These are phyloP conservation scores for Umimayanthus kanabou DNA, from an alignment of 92 coral and sea anemone species.

Conservation along the genomic window DNA sequence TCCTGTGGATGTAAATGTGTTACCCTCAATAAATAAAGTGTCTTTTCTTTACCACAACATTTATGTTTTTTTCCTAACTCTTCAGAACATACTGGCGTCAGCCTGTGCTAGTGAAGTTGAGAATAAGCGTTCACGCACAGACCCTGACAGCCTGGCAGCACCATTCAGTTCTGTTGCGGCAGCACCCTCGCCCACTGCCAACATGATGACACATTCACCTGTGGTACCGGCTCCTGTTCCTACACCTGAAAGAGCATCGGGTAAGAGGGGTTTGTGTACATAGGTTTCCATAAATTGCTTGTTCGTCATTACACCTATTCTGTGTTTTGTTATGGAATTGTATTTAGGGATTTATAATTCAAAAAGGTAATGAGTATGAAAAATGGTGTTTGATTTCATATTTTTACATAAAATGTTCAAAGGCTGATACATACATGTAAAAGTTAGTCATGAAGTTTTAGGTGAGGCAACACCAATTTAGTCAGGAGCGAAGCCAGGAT, in stretches of 20 bases:
- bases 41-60: background rate
- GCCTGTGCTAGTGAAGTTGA: conserved; percentile 99
- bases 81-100: conserved; percentile 93
- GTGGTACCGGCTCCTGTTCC: conserved; percentile 59
- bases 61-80: background rate
- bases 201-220: conserved; percentile 64
- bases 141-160: conserved; percentile 53
- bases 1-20: no score
- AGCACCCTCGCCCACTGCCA: conserved; percentile 54
- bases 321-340: no score
- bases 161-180: conserved; percentile 12
- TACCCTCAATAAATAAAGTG: no score
- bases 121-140: conserved; percentile 62
- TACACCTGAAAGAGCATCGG: conserved; percentile 50
- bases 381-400: no score
- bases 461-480: no score
- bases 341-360: no score
- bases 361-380: no score
- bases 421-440: no score
- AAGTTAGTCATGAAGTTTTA: background rate
- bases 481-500: no score
- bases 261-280: conserved; percentile 18
- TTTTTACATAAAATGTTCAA: no score
- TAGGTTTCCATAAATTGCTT: background rate
- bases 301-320: background rate